Conservation (phyloP, 1,140 invertebrate genomes). For the Ephestia elutella region DNA sequence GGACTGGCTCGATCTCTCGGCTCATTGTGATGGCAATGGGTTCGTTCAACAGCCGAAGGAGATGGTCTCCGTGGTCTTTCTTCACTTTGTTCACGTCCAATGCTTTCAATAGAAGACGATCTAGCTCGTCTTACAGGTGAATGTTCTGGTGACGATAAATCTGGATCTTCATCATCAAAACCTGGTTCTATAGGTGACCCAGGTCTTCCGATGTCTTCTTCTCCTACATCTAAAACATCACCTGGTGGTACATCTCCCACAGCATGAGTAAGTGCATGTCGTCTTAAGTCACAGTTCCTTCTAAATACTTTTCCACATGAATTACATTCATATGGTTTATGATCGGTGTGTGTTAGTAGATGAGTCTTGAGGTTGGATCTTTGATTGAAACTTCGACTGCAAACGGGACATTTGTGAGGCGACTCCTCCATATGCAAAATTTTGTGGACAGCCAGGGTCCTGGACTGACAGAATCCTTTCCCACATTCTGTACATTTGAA, state of each 20-base stretch:
- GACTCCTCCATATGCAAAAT: slow-evolving; percentile 94
- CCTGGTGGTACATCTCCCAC: slow-evolving; percentile 86
- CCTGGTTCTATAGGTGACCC: slow-evolving; percentile 69
- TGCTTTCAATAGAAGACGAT: slow-evolving; percentile 67
- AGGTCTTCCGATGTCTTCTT: slow-evolving; percentile 76
- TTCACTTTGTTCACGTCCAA: slow-evolving; percentile 64
- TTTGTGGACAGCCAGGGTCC: slow-evolving; percentile 94
- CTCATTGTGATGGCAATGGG: slow-evolving; percentile 79
- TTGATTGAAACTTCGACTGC: slow-evolving; percentile 91
- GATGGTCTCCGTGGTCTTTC: slow-evolving; percentile 53
- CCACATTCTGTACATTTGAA: slow-evolving; percentile 97
- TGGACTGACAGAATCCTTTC: slow-evolving; percentile 96
- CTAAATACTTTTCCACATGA: slow-evolving; percentile 92
- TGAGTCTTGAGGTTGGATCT: slow-evolving; percentile 95
- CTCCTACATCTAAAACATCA: slow-evolving; percentile 78
- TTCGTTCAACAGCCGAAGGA: slow-evolving; percentile 73
- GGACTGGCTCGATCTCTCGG: slow-evolving; percentile 75
- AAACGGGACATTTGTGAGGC: slow-evolving; percentile 93
- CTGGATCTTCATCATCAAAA: slow-evolving; percentile 76
- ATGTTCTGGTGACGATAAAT: slow-evolving; percentile 76
- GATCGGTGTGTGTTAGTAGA: slow-evolving; percentile 94
- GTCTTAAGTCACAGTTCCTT: slow-evolving; percentile 87
- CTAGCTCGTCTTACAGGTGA: slow-evolving; percentile 72
- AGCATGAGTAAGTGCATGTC: slow-evolving; percentile 89
- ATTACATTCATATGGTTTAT: slow-evolving; percentile 95